Conservation (phyloP, 1,140 invertebrate genomes). For the Leptoteleia sp. region DNA sequence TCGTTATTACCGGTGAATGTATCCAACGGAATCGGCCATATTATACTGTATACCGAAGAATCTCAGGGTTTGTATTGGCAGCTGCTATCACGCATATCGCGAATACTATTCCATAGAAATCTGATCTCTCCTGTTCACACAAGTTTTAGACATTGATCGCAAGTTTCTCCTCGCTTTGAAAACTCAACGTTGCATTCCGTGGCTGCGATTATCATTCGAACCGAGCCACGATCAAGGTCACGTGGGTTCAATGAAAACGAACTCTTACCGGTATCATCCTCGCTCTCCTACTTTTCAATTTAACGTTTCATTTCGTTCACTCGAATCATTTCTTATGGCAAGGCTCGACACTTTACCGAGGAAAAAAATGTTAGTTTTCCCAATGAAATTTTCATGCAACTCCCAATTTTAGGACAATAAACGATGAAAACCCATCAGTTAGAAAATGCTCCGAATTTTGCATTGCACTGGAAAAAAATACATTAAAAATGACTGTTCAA, state of each 20-base stretch:
- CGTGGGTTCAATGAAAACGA: conserved; percentile 62
- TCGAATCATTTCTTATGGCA: background rate
- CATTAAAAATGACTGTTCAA: too few species aligned
- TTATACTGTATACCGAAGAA: conserved; percentile 14
- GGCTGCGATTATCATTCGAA: conserved; percentile 60
- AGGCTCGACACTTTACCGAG: conserved; percentile 10
- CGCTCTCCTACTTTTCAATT: conserved; percentile 32
- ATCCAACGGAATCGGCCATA: conserved; percentile 5
- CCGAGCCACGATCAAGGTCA: conserved; percentile 66
- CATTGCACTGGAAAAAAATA: too few species aligned
- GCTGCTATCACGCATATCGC: conserved; percentile 51
- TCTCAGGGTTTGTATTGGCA: conserved; percentile 32
- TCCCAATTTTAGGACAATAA: too few species aligned
- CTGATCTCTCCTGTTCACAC: conserved; percentile 68
- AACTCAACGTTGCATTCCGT: conserved; percentile 59
- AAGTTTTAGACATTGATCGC: conserved; percentile 63
- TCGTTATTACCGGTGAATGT: conserved; percentile 15
- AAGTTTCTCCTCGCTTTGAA: conserved; percentile 64
- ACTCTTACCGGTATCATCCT: conserved; percentile 39
- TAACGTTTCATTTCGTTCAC: conserved; percentile 33
- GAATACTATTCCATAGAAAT: conserved; percentile 68
- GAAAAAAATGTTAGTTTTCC: conserved; percentile 18
- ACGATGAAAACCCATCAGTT: too few species aligned
- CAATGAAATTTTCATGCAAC: too few species aligned
- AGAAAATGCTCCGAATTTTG: too few species aligned